Evolutionary conservation across 2,888 invertebrate genomes (phyloP), one percentile per base, ranked within the genome.

Genomic region (Glyphotaelius pellucidus): DNA sequence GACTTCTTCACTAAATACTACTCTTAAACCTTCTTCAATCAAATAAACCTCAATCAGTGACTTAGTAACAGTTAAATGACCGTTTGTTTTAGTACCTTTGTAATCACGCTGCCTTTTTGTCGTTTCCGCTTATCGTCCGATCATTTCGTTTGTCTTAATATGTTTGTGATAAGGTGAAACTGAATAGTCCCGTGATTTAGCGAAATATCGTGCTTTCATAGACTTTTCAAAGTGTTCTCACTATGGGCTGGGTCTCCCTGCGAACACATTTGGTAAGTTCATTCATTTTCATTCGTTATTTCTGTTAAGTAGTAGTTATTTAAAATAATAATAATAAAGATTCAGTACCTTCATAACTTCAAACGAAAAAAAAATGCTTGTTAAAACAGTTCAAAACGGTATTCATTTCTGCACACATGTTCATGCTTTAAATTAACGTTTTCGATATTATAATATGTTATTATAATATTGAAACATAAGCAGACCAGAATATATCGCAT

Each of bases 231-330:
- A 25, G 14, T 42, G n/a, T 86, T 86, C 38, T 52, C 88, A 94
- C 92, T 93, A 97, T 97, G 96, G 96, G 96, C 94, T 96, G 96
- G 96, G 95, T 96, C 93, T 96, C 96, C 91, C 94, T 97, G 79
- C 96, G 96, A 93, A 95, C 96, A 90, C 96, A 96, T 94, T 95
- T 96, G 95, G 97, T 97, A 95, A 96, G 96, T 95, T 94, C 93
- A 31, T 42, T 67, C 25, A 67, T 67, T 25, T 67, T 1, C 67
- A 67, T 67, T 25, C 7, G 2, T 25, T n/a, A 67, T 67, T 7
- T 25, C 67, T 67, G 25, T 67, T n/a, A 67, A 4, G 5, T 9
- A n/a, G 5, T 25, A n/a, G 7, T 25, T 25, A 67, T 67, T 25
- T n/a, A 25, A 25, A 7, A 67, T 67, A 4, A 67, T 67, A 1